These are phyloP conservation scores for Nebria salina DNA, from an alignment of 2,888 invertebrate species.

Conservation along the genomic window DNA sequence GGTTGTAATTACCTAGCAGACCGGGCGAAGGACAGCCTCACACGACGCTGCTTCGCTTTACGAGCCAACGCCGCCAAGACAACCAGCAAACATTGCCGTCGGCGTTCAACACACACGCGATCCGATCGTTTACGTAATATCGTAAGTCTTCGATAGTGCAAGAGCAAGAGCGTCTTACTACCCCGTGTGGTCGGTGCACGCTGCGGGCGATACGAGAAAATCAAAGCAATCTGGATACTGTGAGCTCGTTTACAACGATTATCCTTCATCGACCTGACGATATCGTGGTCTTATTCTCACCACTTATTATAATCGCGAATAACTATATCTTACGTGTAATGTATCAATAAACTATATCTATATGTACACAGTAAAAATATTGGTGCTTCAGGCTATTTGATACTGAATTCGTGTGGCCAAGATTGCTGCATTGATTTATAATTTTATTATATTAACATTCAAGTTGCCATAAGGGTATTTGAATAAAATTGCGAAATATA, in stretches of 20 bases:
- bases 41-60: conserved; percentile 17
- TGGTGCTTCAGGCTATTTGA: not conserved
- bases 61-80: conserved; percentile 7
- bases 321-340: not conserved
- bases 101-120: conserved; percentile 26
- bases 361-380: not conserved
- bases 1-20: conserved; percentile 31
- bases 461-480: not conserved
- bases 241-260: conserved; percentile 30
- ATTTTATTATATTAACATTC: not conserved
- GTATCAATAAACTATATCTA: not conserved
- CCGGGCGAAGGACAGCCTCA: conserved; percentile 11
- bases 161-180: conserved; percentile 19
- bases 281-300: conserved; percentile 10
- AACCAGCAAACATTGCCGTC: conserved; percentile 8
- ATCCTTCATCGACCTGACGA: conserved; percentile 27
- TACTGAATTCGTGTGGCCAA: not conserved
- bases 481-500: not conserved
- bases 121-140: conserved; percentile 38
- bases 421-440: not conserved
- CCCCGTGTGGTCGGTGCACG: not conserved
- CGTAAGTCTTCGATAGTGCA: conserved; percentile 24
- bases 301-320: conserved; percentile 1
- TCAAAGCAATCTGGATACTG: not conserved
- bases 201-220: not conserved